Evolutionary conservation across 2,888 invertebrate genomes (phyloP).

Genomic region (Drosophila pegasa): DNA sequence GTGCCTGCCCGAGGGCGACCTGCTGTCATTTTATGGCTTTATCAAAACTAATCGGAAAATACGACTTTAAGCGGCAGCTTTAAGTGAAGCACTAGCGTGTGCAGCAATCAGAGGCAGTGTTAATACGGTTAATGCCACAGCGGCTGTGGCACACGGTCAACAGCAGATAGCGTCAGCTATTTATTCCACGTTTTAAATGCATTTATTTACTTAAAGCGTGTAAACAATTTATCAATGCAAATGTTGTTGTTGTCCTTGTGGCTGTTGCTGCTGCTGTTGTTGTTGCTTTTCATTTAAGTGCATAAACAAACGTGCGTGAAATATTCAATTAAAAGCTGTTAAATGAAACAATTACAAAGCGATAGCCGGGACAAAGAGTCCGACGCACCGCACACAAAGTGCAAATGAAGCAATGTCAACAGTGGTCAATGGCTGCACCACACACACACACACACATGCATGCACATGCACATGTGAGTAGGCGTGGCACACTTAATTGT

Average conservation of each 20-base stretch:
- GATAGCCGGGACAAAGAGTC: conserved; percentile 18
- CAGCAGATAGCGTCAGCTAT: conserved; percentile 7
- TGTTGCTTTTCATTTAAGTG: conserved; percentile 24
- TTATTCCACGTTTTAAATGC: conserved; percentile 34
- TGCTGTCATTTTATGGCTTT: conserved; percentile 64
- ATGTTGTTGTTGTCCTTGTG: conserved; percentile 24
- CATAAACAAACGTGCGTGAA: conserved; percentile 59
- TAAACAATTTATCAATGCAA: conserved; percentile 66
- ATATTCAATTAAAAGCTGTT: conserved; percentile 75
- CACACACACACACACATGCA: not conserved
- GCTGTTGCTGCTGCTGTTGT: conserved; percentile 17
- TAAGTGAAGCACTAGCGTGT: not conserved
- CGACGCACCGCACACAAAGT: conserved; percentile 33
- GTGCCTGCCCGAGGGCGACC: conserved; percentile 9
- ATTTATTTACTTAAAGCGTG: conserved; percentile 69
- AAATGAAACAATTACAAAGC: conserved; percentile 73
- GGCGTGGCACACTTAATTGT: conserved; percentile 63
- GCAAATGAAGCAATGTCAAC: conserved; percentile 70
- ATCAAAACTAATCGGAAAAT: conserved; percentile 72
- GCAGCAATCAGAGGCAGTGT: conserved; percentile 27
- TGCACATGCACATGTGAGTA: not conserved
- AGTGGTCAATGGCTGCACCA: conserved; percentile 31
- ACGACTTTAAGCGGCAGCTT: conserved; percentile 22
- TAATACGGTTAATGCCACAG: conserved; percentile 15
- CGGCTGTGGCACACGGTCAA: conserved; percentile 19